Conservation (phyloP, 2,797 vertebrate species). For the Denticeps clupeoides region DNA sequence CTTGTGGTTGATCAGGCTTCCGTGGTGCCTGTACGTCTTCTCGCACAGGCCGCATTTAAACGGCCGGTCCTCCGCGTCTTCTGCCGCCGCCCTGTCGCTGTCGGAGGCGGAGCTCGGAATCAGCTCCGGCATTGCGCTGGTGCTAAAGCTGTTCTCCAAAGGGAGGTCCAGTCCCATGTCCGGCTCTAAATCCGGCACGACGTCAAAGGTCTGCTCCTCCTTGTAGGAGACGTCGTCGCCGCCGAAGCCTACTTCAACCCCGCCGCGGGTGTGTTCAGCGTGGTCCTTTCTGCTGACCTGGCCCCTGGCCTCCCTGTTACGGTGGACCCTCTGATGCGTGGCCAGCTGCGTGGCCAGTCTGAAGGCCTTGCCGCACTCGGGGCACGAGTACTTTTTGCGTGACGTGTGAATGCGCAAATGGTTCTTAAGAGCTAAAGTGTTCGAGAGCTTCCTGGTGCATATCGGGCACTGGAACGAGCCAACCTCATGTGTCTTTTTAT, state of each 20-base stretch:
- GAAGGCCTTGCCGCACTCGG: conserved; percentile 65
- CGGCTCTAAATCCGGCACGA: conserved; percentile 22
- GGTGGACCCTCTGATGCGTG: conserved; percentile 58
- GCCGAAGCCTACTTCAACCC: conserved; percentile 18
- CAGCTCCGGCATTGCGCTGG: conserved; percentile 18
- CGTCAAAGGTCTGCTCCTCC: conserved; percentile 25
- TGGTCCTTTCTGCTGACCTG: conserved; percentile 30
- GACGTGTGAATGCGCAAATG: conserved; percentile 74
- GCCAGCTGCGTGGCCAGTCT: conserved; percentile 62
- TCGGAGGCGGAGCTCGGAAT: conserved; percentile 38
- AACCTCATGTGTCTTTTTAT: conserved; percentile 72
- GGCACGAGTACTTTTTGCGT: conserved; percentile 65
- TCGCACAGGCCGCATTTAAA: conserved; percentile 62
- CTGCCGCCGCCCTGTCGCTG: conserved; percentile 32
- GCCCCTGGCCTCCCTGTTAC: conserved; percentile 34
- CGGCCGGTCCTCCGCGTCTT: conserved; percentile 46
- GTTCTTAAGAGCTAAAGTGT: conserved; percentile 73
- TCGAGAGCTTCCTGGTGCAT: conserved; percentile 73
- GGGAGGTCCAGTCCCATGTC: conserved; percentile 24
- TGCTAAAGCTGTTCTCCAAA: conserved; percentile 20
- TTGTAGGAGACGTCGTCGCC: conserved; percentile 17
- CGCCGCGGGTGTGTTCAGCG: conserved; percentile 18
- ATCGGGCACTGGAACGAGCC: conserved; percentile 68
- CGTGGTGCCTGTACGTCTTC: conserved; percentile 62
- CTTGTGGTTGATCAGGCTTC: conserved; percentile 66